Conservation (phyloP, 2,113 vertebrate species). For the Recurvirostra avosetta region DNA sequence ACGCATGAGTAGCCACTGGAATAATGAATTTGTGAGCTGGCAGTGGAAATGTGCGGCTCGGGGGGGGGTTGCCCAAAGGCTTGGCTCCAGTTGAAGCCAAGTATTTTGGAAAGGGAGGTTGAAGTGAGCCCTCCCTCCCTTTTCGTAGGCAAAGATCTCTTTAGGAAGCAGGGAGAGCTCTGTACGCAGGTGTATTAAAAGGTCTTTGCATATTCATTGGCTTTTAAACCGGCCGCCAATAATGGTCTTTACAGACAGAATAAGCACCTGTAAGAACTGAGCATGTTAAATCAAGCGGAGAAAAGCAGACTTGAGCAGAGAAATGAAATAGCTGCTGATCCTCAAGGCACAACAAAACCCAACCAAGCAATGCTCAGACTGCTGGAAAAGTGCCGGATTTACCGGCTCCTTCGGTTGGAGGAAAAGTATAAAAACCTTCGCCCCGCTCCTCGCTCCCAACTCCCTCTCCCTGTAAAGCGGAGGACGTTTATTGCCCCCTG, state of each 20-base stretch:
- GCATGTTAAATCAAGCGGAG: accelerated
- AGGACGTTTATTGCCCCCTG: accelerated
- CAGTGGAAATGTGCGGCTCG: not conserved
- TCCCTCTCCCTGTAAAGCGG: too few species aligned
- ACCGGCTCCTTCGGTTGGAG: not conserved
- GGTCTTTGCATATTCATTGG: not conserved
- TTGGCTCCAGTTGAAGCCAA: not conserved
- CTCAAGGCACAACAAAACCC: not conserved
- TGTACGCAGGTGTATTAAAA: constrained; percentile 18
- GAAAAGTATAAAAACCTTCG: not conserved
- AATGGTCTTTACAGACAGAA: not conserved
- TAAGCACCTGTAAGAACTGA: not conserved
- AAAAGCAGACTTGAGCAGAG: not conserved
- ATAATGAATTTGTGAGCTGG: constrained; percentile 25
- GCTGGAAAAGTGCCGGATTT: not conserved
- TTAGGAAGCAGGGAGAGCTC: not conserved
- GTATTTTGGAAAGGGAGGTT: not conserved
- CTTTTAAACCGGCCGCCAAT: not conserved
- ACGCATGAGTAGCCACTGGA: not conserved
- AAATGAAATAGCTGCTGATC: not conserved
- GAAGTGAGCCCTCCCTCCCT: not conserved
- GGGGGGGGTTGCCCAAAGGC: constrained; percentile 2
- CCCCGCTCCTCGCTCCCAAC: not conserved
- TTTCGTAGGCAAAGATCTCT: not conserved
- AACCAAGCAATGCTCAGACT: not conserved